These are phyloP conservation scores for Pangasius sanitwongsei DNA, from an alignment of 2,797 vertebrate species.

Conservation along the genomic window DNA sequence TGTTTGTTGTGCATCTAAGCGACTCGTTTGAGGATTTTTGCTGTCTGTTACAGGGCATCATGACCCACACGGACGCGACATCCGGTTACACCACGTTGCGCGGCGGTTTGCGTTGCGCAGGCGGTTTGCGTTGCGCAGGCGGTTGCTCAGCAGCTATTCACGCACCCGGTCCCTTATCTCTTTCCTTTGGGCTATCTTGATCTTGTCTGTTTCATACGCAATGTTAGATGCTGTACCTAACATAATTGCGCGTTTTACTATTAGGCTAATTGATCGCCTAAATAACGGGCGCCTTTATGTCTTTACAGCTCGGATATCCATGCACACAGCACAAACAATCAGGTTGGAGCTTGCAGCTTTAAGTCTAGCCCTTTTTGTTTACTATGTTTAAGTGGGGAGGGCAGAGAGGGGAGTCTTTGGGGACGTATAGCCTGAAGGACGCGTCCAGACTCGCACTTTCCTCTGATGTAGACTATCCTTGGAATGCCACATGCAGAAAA, in stretches of 20 bases:
- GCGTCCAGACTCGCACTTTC: slow-evolving; percentile 18
- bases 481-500: neutral
- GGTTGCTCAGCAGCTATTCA: neutral
- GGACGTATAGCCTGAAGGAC: neutral
- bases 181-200: neutral
- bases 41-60: neutral
- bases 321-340: neutral
- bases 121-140: neutral
- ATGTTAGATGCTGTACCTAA: neutral
- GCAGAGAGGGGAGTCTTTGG: neutral
- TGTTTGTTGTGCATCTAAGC: neutral
- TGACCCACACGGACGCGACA: slow-evolving; percentile 2
- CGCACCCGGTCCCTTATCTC: neutral
- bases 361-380: neutral
- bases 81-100: neutral
- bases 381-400: slow-evolving; percentile 15
- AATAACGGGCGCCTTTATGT: neutral
- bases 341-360: neutral
- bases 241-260: neutral
- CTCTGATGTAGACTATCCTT: neutral
- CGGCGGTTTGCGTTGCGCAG: slow-evolving; percentile 9
- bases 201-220: neutral
- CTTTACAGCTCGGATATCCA: neutral
- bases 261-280: neutral
- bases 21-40: neutral